phyloP scores from a whole-genome alignment of 2,797 vertebrate species.

The Masticophis lateralis region DNA sequence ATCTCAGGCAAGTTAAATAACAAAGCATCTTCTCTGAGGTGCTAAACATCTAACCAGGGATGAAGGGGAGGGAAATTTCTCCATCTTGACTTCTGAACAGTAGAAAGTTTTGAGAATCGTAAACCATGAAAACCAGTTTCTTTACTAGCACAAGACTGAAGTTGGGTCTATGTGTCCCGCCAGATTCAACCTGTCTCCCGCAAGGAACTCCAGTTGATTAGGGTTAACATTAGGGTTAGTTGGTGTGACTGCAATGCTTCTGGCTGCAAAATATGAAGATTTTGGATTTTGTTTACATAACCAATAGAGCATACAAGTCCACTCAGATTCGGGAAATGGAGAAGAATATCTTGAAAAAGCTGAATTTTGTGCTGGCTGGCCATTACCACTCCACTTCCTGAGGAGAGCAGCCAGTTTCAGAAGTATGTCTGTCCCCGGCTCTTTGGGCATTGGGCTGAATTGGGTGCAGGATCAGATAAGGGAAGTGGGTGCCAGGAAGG shows the following conservation, averaged over 20 bases:
- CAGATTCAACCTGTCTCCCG: constrained; percentile 85
- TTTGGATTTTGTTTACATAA: constrained; percentile 91
- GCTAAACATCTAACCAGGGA: neutral
- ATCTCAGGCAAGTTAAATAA: neutral
- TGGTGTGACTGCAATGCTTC: constrained; percentile 85
- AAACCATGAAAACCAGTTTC: too few relatives aligned
- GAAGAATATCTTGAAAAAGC: constrained; percentile 75
- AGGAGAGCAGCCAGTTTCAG: constrained; percentile 88
- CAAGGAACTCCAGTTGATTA: constrained; percentile 83
- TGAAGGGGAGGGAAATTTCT: too few relatives aligned
- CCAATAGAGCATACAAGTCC: constrained; percentile 83
- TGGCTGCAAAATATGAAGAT: constrained; percentile 97
- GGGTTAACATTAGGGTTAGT: constrained; percentile 50
- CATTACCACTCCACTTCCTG: constrained; percentile 90
- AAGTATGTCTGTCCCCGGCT: constrained; percentile 69
- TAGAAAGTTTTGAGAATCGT: neutral
- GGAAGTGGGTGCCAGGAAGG: too few relatives aligned
- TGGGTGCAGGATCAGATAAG: too few relatives aligned
- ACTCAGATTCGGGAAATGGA: constrained; percentile 90
- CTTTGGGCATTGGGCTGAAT: neutral
- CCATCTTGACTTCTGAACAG: neutral
- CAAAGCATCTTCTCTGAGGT: too few relatives aligned
- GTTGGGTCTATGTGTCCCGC: neutral
- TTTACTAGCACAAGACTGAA: neutral
- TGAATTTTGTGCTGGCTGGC: constrained; percentile 87